Base-by-base conservation (phyloP, 2,113 vertebrate species). In the Tupaia chinensis region DNA sequence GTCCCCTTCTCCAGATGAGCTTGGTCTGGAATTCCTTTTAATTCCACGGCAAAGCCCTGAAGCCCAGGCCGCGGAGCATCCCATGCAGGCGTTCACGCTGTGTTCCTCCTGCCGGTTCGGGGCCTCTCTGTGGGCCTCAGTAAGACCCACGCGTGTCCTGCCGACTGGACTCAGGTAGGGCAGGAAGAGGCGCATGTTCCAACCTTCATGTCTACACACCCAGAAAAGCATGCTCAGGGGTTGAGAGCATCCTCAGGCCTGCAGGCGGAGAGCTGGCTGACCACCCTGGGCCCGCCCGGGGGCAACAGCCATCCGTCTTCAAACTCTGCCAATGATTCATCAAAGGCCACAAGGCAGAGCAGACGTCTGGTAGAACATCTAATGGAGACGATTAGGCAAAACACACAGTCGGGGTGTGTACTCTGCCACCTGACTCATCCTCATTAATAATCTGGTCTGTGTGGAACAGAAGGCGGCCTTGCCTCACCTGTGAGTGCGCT, bases 301-400 rank as follows among this genome's bases (percentile, higher is more conserved):
- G 66, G 74, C 34, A 66, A 78, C 58, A 79, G 1, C 0, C 74
- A 94, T 93, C 94, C 89, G 90, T 84, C 94, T 93, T 74, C 27
- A 81, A 84, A 79, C 93, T 69, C 77, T 32, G 86, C 56, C 58
- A 95, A 61, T 65, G 93, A 91, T 96, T 94, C 95, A 98, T 97
- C 93, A 97, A 94, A 97, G 69, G 86, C 25, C 53, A 16, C 1
- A 85, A 97, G 82, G 89, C 74, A 85, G 7, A 85, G 69, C 92
- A 87, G 77, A 92, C 29, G 22, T 80, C 86, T 90, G 78, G 16
- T 9, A 95, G 58, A 34, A 97, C 97, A 95, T 93, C 80, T 89
- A 96, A 97, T 95, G 88, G 88, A 97, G n/a, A 0, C 56, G 94
- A 32, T 76, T 73, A 89, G 84, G 73, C 95, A 87, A 96, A 95